These are phyloP conservation scores for Martes martes DNA, from an alignment of 2,113 vertebrate species.

Conservation along the genomic window DNA sequence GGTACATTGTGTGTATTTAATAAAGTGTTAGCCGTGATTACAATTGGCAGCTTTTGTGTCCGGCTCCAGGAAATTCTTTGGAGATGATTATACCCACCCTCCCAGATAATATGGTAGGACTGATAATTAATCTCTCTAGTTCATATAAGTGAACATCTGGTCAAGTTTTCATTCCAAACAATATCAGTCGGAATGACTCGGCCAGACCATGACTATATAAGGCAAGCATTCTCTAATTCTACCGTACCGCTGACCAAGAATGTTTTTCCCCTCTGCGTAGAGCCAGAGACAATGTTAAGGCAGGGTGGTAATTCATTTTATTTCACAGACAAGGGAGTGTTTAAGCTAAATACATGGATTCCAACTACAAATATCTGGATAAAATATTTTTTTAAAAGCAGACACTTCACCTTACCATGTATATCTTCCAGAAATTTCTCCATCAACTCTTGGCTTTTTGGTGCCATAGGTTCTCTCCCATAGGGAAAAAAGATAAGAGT, in stretches of 20 bases:
- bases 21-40: background rate
- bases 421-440: background rate
- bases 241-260: constrained; percentile 49
- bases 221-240: constrained; percentile 65
- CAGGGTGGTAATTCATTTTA: constrained; percentile 31
- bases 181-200: constrained; percentile 52
- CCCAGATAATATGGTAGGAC: constrained; percentile 47
- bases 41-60: background rate
- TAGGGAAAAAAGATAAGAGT: background rate
- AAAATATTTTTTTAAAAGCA: constrained; percentile 23
- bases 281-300: constrained; percentile 52
- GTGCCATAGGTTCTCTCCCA: background rate
- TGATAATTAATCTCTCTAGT: constrained; percentile 65
- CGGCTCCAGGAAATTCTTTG: constrained; percentile 68
- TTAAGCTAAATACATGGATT: constrained; percentile 25
- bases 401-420: background rate
- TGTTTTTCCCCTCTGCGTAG: constrained; percentile 2
- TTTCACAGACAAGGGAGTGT: constrained; percentile 36
- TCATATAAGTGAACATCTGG: constrained; percentile 72
- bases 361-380: background rate
- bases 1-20: background rate
- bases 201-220: constrained; percentile 74
- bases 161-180: constrained; percentile 75
- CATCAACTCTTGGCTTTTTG: background rate
- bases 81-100: constrained; percentile 58